Evolutionary conservation across 53 echinoderm and acorn worm species (phyloP), one percentile per base, ranked within the genome.

Genomic region (Paracentrotus lividus): DNA sequence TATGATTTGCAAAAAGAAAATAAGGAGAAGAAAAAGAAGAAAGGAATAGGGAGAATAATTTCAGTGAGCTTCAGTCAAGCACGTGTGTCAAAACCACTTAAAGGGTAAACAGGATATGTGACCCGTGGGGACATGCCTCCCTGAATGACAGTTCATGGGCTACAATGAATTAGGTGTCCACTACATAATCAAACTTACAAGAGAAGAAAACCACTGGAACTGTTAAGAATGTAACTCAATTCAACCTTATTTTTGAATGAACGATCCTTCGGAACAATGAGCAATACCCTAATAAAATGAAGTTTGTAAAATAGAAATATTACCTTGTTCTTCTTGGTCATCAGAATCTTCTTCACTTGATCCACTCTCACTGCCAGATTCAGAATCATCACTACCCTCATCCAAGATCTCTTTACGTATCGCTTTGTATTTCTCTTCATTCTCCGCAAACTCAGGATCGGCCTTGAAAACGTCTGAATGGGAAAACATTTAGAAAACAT

Each of bases 371-470:
- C 91, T 76, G 0, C 55, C 91, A 6, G 96, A 96, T 34, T 90
- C 93, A 12, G 95, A 95, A 15, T 95, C 97, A 10, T 95, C 95
- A 84, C 98, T 97, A 0, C 93, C 97, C 53, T 97, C 97, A 52
- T 95, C 98, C 6, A 98, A 95, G 42, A 98, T 96, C 84, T 97
- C 98, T 45, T 94, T 95, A 55, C 94, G 93, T 43, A 98, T 98
- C 20, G 93, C 93, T 90, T 98, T 98, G 67, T 98, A 98, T 66
- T 95, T 95, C 86, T 97, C 97, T 88, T 98, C 98, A 93, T 98
- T 98, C 90, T 95, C 95, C 20, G 97, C 32, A 76, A 78, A 98
- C 78, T 97, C 98, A 34, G 96, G 94, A 53, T 98, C 98, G 24
- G 95, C 94, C 96, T 97, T 98, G 94, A 98, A 98, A n/a, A 98